Conservation (phyloP, 2,113 vertebrate genomes). For the Lycaon pictus region DNA sequence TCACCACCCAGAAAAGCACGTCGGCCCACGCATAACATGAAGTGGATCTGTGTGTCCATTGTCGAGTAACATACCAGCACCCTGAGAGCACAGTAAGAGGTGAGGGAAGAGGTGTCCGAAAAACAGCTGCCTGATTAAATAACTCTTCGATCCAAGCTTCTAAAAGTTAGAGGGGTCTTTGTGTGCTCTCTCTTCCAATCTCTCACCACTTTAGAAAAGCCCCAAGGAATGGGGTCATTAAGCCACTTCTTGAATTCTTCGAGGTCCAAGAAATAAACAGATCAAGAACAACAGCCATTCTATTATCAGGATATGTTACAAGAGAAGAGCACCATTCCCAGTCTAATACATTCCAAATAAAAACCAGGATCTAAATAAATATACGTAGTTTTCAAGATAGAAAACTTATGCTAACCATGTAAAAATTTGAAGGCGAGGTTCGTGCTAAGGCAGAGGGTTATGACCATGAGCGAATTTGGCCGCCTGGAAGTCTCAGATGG, state of each 20-base stretch:
- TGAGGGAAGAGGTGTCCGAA: not conserved
- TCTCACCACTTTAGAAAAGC: constrained; percentile 23
- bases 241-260: constrained; percentile 4
- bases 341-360: not conserved
- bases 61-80: not conserved
- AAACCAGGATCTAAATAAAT: not conserved
- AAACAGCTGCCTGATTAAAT: constrained; percentile 15
- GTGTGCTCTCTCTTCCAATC: not conserved
- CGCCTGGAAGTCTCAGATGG: constrained; percentile 37
- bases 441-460: not conserved
- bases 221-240: not conserved
- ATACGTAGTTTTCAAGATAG: not conserved
- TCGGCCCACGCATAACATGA: not conserved
- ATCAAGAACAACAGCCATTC: not conserved
- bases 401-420: not conserved
- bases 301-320: not conserved
- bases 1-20: not conserved
- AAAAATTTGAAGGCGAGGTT: constrained; percentile 45
- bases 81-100: not conserved
- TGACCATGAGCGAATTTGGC: not conserved
- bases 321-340: not conserved
- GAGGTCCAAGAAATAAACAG: constrained; percentile 32
- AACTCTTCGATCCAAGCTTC: constrained; percentile 25
- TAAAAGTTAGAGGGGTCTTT: not conserved
- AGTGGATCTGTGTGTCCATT: not conserved